These are phyloP conservation scores for Crepidodera aurea DNA, from an alignment of 2,888 invertebrate genomes.

Conservation along the genomic window DNA sequence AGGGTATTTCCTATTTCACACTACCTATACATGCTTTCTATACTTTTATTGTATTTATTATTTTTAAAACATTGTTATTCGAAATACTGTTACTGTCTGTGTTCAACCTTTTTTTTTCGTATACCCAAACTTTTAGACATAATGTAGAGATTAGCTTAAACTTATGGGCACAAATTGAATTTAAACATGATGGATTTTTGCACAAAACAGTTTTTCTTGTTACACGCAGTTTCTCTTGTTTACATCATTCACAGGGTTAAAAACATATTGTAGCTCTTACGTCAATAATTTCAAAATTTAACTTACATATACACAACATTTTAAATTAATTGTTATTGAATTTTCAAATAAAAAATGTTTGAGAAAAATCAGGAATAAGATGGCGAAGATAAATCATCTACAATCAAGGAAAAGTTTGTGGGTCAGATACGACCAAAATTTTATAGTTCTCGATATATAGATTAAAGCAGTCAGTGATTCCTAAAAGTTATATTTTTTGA, in stretches of 20 bases:
- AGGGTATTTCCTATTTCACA: neutral
- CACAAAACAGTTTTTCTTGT: conserved; percentile 42
- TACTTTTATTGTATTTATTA: no score
- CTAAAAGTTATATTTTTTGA: no score
- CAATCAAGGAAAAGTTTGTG: no score
- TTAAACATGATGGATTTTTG: conserved; percentile 54
- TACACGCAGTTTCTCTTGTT: conserved; percentile 21
- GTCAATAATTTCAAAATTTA: neutral
- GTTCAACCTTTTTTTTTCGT: neutral
- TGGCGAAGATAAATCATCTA: no score
- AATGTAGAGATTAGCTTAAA: conserved; percentile 61
- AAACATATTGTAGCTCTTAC: conserved; percentile 8
- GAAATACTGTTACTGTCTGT: neutral
- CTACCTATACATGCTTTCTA: neutral
- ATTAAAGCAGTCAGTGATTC: no score
- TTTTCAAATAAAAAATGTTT: no score
- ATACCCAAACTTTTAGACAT: conserved; percentile 41
- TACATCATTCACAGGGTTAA: conserved; percentile 25
- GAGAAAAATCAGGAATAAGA: no score
- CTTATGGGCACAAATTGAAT: conserved; percentile 63
- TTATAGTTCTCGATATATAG: no score
- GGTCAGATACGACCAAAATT: no score
- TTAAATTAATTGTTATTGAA: no score
- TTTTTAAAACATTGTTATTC: neutral
- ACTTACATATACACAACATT: no score